These are phyloP conservation scores for Dicyrtomina minuta DNA, from an alignment of 2,888 invertebrate species.

Conservation along the genomic window DNA sequence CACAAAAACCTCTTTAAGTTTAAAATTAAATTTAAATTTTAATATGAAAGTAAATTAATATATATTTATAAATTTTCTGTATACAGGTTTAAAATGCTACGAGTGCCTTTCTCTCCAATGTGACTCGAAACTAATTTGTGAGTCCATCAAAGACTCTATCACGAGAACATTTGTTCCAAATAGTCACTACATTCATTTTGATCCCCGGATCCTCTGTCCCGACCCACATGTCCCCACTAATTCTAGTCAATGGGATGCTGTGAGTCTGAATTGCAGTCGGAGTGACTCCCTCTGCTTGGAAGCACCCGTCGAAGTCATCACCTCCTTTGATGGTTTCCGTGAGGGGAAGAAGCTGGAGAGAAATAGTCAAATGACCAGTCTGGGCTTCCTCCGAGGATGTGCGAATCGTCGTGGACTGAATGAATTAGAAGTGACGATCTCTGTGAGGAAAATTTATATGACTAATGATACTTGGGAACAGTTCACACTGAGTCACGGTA, in stretches of 20 bases:
- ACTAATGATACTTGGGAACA: conserved; percentile 46
- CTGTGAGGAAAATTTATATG: conserved; percentile 18
- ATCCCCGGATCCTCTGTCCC: conserved; percentile 46
- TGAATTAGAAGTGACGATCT: no score
- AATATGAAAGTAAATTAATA: no score
- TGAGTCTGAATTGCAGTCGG: conserved; percentile 37
- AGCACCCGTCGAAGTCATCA: conserved; percentile 47
- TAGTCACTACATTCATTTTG: conserved; percentile 49
- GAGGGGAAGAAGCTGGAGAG: conserved; percentile 39
- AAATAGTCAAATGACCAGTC: conserved; percentile 33
- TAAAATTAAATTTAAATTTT: no score
- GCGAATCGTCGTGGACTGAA: conserved; percentile 48
- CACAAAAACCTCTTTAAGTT: no score
- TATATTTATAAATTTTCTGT: no score
- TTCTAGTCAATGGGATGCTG: conserved; percentile 31
- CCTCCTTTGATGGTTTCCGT: conserved; percentile 43
- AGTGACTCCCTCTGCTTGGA: conserved; percentile 50
- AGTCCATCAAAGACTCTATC: conserved; percentile 48
- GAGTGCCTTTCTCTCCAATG: conserved; percentile 51
- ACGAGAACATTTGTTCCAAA: conserved; percentile 46
- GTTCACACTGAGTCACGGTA: no score
- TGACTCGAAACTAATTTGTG: conserved; percentile 46
- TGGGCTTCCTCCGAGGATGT: conserved; percentile 49
- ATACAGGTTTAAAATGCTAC: conserved; percentile 50
- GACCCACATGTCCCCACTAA: conserved; percentile 37